Percentiles rank a stretch among this genome's conserved stretches.
Conservation (phyloP, 2,113 vertebrate species). For the Amazona guildingii region DNA sequence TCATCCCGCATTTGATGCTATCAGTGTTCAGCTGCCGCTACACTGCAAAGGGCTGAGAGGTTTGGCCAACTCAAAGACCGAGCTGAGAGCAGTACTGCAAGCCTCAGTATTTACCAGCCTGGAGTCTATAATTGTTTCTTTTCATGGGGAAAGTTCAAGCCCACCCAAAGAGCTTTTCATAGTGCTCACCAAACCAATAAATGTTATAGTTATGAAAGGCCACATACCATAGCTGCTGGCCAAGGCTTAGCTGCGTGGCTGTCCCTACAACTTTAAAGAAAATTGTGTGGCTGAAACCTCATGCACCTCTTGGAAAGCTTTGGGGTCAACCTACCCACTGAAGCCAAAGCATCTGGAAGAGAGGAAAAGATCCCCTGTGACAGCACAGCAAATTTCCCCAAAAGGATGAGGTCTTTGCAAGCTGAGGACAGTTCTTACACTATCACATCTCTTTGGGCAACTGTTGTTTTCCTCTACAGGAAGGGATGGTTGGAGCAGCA, state of each 20-base stretch:
- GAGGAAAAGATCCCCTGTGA: neutral
- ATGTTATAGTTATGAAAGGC: neutral
- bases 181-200: neutral
- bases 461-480: neutral
- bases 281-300: neutral
- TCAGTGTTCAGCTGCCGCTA: neutral
- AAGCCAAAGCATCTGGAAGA: constrained; percentile 4
- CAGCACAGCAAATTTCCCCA: neutral
- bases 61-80: neutral
- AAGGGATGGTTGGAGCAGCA: neutral
- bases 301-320: constrained; percentile 11
- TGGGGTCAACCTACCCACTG: neutral
- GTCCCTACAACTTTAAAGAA: neutral
- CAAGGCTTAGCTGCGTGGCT: neutral
- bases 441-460: neutral
- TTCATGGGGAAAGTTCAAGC: constrained; percentile 20
- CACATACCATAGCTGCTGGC: neutral
- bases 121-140: constrained; percentile 8
- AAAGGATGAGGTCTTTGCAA: neutral
- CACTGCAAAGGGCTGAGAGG: neutral
- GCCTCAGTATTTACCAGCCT: constrained; percentile 30
- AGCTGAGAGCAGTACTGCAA: neutral
- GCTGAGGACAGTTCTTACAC: neutral
- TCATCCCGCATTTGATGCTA: constrained; percentile 28
- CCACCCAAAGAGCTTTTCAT: constrained; percentile 40